These are phyloP conservation scores for Nematolebias whitei DNA, from an alignment of 2,113 vertebrate genomes.

Conservation along the genomic window DNA sequence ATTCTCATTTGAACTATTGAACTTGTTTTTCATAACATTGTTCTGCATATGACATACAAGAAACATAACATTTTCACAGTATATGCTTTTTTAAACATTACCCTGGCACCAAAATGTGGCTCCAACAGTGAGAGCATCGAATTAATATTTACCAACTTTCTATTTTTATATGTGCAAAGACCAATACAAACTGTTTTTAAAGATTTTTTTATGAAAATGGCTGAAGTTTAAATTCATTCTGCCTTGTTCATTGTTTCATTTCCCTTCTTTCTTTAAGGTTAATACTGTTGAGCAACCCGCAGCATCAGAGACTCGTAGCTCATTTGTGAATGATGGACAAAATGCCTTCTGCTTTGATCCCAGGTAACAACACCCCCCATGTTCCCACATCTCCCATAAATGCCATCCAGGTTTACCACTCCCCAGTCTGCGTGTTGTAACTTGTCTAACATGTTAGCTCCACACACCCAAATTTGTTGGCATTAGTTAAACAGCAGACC, in stretches of 20 bases:
- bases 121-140: too few relatives aligned
- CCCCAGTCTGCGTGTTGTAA: constrained; percentile 41
- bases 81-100: too few relatives aligned
- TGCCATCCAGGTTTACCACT: constrained; percentile 20
- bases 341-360: constrained; percentile 94
- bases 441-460: constrained; percentile 53
- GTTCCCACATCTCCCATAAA: constrained; percentile 27
- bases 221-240: background rate
- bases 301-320: constrained; percentile 77
- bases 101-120: too few relatives aligned
- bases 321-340: constrained; percentile 85
- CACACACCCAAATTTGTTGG: constrained; percentile 37
- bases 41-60: too few relatives aligned
- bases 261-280: constrained; percentile 38
- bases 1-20: too few relatives aligned
- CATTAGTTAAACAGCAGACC: constrained; percentile 53
- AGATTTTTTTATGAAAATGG: too few relatives aligned
- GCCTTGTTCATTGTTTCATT: background rate
- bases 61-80: too few relatives aligned
- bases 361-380: constrained; percentile 81
- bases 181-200: too few relatives aligned
- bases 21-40: too few relatives aligned
- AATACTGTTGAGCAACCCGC: constrained; percentile 77
- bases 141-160: too few relatives aligned
- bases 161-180: too few relatives aligned